Conservation (phyloP, 2,888 invertebrate species). For the Cephonodes hylas region DNA sequence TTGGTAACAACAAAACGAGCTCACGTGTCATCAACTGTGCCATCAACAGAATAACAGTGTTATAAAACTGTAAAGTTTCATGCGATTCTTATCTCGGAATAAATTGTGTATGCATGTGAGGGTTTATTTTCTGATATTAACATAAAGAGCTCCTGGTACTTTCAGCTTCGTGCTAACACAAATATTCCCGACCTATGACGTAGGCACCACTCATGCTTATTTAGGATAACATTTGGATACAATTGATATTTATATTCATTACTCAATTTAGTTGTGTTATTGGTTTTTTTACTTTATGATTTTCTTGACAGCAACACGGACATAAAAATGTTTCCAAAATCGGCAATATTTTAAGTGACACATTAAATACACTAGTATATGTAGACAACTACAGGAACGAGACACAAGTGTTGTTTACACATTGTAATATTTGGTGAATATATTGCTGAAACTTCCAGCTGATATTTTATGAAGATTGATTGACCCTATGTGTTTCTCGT, state of each 20-base stretch:
- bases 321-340: too few relatives aligned
- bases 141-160: conserved; percentile 5
- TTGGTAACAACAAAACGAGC: conserved; percentile 8
- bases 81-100: conserved; percentile 4
- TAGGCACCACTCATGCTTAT: not conserved
- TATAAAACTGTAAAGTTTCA: conserved; percentile 9
- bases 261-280: too few relatives aligned
- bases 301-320: too few relatives aligned
- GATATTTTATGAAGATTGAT: not conserved
- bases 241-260: not conserved
- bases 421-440: too few relatives aligned
- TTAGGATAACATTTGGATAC: not conserved
- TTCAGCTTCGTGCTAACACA: not conserved
- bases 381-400: too few relatives aligned
- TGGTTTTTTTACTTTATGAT: too few relatives aligned
- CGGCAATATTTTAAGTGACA: too few relatives aligned
- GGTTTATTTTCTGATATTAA: conserved; percentile 4
- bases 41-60: conserved; percentile 6
- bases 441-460: not conserved
- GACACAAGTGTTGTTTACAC: too few relatives aligned
- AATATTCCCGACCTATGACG: not conserved
- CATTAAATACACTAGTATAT: too few relatives aligned
- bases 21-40: conserved; percentile 3
- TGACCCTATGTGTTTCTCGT: not conserved
- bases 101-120: conserved; percentile 6